Percentiles rank a stretch among this genome's conserved stretches.
Conservation (phyloP, 2,797 vertebrate species). For the Betta splendens region DNA sequence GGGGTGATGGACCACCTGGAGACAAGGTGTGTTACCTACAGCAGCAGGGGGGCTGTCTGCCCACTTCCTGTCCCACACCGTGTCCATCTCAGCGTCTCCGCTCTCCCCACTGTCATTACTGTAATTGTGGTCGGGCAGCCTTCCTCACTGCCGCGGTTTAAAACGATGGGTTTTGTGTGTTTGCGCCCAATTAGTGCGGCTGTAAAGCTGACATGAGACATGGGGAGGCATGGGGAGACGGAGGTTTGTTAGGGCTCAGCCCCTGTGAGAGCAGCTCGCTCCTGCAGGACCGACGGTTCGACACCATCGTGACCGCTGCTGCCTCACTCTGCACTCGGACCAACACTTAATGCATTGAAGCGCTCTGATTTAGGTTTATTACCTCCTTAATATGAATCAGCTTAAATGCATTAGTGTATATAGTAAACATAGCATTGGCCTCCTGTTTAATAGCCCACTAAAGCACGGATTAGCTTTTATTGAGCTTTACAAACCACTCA, state of each 20-base stretch:
- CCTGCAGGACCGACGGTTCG: neutral
- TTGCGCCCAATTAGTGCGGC: neutral
- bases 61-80: too few species aligned
- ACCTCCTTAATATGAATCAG: neutral
- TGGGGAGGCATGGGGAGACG: too few species aligned
- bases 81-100: neutral
- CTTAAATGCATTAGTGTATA: too few species aligned
- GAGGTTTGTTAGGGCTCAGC: neutral
- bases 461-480: too few species aligned
- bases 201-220: neutral
- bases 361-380: neutral
- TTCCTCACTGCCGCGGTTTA: neutral
- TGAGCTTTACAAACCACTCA: too few species aligned
- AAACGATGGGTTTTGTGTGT: neutral
- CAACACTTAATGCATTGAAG: neutral
- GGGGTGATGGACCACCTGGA: slow-evolving; percentile 95
- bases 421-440: too few species aligned
- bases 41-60: too few species aligned
- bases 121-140: neutral
- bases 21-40: too few species aligned
- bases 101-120: neutral
- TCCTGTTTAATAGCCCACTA: too few species aligned
- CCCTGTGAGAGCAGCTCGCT: neutral
- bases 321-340: neutral
- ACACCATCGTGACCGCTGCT: neutral